Base-by-base conservation (phyloP, 2,888 invertebrate genomes). In the Dione juno region DNA sequence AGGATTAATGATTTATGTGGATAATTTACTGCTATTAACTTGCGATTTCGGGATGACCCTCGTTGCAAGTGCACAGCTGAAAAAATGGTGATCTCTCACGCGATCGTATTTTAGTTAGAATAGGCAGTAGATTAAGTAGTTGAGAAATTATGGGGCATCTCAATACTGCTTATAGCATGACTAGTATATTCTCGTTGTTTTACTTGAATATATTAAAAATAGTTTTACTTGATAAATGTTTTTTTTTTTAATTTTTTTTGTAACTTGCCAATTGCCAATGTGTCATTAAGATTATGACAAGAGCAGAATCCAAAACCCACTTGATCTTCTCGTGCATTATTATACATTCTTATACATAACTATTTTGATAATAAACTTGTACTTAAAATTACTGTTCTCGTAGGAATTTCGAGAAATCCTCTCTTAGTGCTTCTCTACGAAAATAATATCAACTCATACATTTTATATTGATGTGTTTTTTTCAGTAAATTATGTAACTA, bases 1-100 rank as follows among this genome's bases (percentile, higher is more conserved):
- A 74, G 61, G 64, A 61, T 77, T 81, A 82, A 85, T 88, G 90
- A 90, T 88, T 82, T 83, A 89, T 85, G 71, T 80, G 19, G 41
- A 82, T 85, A 84, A 87, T 87, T 83, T 83, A 84, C 76, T 79
- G 81, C 84, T 85, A 90, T 91, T 90, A 90, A 89, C 89, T 90
- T 90, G 90, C 89, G 89, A 81, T 87, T 87, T 82, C 79, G 80
- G 77, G 80, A 81, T 80, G 80, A 83, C 84, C 85, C 83, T 77
- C 76, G 71, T 78, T 80, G 86, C 87, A 88, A 85, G 85, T 88
- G 87, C 87, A 87, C 72, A 78, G 74, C 75, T 70, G 70, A 81
- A 86, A 78, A 79, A 84, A 91, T 87, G 83, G 83, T 73, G 67
- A 66, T 77, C 75, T 81, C 81, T 75, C 92, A 92, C 91, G 92